A percentile compares a stretch with the other conserved stretches of the same genome.
These are phyloP conservation scores for Micropoecilia bifurca DNA, from an alignment of 2,797 vertebrate genomes.

Conservation along the genomic window DNA sequence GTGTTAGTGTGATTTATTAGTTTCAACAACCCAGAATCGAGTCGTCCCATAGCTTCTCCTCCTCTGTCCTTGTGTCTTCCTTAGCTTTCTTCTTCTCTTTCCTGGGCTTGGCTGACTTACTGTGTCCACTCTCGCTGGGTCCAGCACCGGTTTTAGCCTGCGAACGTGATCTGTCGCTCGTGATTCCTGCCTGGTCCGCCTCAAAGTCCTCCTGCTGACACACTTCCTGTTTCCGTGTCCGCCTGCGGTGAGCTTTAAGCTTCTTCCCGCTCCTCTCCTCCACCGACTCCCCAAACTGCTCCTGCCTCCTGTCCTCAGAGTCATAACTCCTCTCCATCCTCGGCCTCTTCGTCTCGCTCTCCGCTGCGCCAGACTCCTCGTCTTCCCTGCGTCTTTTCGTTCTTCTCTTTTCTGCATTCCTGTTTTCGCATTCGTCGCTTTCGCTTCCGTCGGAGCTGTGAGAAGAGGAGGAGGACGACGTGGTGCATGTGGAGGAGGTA, in stretches of 20 bases:
- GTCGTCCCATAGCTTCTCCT: constrained; percentile 90
- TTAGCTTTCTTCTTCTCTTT: constrained; percentile 83
- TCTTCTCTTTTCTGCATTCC: constrained; percentile 51
- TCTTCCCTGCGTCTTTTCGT: constrained; percentile 44
- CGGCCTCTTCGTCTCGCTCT: constrained; percentile 48
- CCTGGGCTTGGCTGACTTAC: constrained; percentile 70
- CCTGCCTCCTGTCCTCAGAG: constrained; percentile 49
- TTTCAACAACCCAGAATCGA: constrained; percentile 84
- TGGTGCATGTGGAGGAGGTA: constrained; percentile 52
- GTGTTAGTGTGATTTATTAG: constrained; percentile 1
- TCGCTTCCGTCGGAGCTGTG: constrained; percentile 61
- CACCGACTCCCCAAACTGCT: constrained; percentile 46
- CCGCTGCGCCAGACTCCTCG: constrained; percentile 44
- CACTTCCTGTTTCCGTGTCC: constrained; percentile 39
- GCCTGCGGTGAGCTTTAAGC: constrained; percentile 34
- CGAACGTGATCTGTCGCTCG: constrained; percentile 38
- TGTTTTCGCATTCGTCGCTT: constrained; percentile 52
- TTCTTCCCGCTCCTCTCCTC: constrained; percentile 47
- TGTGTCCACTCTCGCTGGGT: constrained; percentile 34
- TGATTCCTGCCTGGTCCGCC: constrained; percentile 34
- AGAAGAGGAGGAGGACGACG: constrained; percentile 54
- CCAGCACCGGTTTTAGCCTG: constrained; percentile 53
- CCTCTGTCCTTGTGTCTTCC: constrained; percentile 83
- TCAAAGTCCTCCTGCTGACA: constrained; percentile 24
- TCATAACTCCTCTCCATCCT: constrained; percentile 33